Evolutionary conservation across 2,888 invertebrate species (phyloP), one percentile per base, ranked within the genome.

Genomic region (Podotricha telesiphe): DNA sequence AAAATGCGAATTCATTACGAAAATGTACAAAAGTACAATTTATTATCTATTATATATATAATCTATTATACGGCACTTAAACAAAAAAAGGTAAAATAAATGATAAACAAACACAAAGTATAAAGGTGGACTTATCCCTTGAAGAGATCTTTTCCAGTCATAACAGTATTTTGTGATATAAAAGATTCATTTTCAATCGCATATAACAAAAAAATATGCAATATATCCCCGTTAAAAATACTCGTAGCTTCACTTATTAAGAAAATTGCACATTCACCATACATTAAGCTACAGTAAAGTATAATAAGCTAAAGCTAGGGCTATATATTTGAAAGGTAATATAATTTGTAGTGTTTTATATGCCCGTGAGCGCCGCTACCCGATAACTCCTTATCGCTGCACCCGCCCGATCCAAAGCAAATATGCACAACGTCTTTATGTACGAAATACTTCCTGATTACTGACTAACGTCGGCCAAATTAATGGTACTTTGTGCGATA

Each of bases 351-450:
- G 19, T 28, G 11, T 17, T 34, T 48, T 47, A 51, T 63, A 8
- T 8, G 6, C 1, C 7, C 10, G 37, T 58, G 55, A 48, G 65
- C 53, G 65, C 56, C 62, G 64, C 64, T 47, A 65, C 80, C 84
- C 81, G 84, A 85, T 86, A 86, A 84, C 83, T 82, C 77, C 81
- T 86, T 87, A 86, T 86, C 86, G 68, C 72, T 6, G 66, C n/a
- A n/a, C 56, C 61, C 42, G 53, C 20, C 61, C 70, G 67, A 70
- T 68, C 53, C 64, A 63, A 66, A 69, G 70, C 71, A 65, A 73
- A 73, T 73, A 59, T 67, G 64, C 71, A 67, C 45, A 65, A 66
- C 56, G 62, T 69, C 63, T 71, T 69, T 68, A 71, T 40, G 63
- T 42, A 64, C 62, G 58, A 65, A 68, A 65, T 69, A 67, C 67